A percentile compares a stretch with the other conserved stretches of the same genome.
Conservation (phyloP, 2,797 vertebrate species). For the Peromyscus aztecus region DNA sequence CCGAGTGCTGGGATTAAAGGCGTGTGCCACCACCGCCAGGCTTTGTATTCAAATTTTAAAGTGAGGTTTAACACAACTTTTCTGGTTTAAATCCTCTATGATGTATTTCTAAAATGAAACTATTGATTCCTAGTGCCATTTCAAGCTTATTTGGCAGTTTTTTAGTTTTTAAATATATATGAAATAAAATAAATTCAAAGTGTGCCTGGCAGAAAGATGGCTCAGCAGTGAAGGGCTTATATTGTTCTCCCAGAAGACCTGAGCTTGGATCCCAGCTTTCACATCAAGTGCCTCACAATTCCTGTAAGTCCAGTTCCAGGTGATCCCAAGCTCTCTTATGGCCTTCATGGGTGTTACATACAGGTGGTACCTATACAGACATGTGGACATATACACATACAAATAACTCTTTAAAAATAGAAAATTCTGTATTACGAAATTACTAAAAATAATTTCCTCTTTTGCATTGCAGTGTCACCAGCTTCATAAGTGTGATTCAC, state of each 20-base stretch:
- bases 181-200: not conserved
- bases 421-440: not conserved
- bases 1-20: too few relatives aligned
- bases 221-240: not conserved
- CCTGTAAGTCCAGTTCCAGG: not conserved
- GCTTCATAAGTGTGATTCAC: not conserved
- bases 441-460: not conserved
- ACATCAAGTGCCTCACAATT: not conserved
- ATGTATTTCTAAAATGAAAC: not conserved
- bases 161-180: not conserved
- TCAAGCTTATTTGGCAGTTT: not conserved
- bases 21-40: too few relatives aligned
- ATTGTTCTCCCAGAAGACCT: not conserved
- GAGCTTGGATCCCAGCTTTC: too few relatives aligned
- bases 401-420: not conserved
- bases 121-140: not conserved
- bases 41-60: conserved; percentile 37
- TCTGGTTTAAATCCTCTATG: conserved; percentile 4
- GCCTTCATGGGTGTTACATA: not conserved
- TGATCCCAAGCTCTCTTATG: not conserved
- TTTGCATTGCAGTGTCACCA: not conserved
- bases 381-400: not conserved
- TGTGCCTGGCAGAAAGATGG: not conserved
- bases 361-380: not conserved
- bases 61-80: not conserved